These are phyloP conservation scores for Sapajus apella DNA, from an alignment of 2,113 vertebrate species.

Conservation along the genomic window DNA sequence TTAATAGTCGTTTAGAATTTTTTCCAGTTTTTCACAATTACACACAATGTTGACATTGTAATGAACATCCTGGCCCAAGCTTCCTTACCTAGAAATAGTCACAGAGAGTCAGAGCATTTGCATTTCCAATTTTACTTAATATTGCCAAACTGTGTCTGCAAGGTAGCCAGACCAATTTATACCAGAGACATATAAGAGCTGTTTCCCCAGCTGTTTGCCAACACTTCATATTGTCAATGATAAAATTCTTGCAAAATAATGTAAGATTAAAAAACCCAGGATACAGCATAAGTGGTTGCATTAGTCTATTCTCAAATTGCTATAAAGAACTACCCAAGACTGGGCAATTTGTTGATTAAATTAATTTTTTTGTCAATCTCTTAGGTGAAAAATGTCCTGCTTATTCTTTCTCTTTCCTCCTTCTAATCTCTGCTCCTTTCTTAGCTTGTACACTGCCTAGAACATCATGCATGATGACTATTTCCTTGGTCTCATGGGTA, in stretches of 20 bases:
- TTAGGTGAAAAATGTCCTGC: not conserved
- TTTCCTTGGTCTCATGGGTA: fast-evolving
- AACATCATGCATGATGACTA: fast-evolving
- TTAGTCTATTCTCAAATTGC: too few species aligned
- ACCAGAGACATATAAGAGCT: fast-evolving
- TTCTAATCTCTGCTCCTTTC: not conserved
- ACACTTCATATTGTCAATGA: not conserved
- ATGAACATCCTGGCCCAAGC: not conserved
- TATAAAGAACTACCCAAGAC: too few species aligned
- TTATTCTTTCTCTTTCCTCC: not conserved
- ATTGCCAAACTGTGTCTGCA: fast-evolving
- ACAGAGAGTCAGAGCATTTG: fast-evolving
- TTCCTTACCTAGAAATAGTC: not conserved
- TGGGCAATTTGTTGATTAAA: too few species aligned
- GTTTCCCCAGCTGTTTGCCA: not conserved
- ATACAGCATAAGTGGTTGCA: too few species aligned
- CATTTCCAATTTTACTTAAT: fast-evolving
- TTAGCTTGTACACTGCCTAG: too few species aligned
- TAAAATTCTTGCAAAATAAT: not conserved
- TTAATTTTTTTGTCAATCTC: not conserved
- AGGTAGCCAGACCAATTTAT: fast-evolving
- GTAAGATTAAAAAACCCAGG: too few species aligned
- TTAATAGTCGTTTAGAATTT: fast-evolving
- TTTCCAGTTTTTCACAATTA: not conserved
- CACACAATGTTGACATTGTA: too few species aligned